A percentile compares a stretch with the other conserved stretches of the same genome.
phyloP scores from a whole-genome alignment of 1,140 invertebrate species.

The Saccostrea cuccullata region DNA sequence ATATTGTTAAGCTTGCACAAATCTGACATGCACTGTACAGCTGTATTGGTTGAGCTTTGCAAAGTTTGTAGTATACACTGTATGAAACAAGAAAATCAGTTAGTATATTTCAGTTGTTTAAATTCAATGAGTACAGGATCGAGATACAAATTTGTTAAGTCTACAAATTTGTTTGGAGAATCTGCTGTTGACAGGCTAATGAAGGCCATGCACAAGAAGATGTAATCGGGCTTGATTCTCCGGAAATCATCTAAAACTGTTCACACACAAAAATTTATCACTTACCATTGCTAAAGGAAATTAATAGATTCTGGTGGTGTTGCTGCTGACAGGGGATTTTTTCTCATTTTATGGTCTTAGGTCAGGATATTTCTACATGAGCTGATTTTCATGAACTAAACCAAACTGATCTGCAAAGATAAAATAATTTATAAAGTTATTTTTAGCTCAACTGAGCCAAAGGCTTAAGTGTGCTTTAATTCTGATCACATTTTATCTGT shows the following conservation, averaged over 20 bases:
- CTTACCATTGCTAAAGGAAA: not conserved
- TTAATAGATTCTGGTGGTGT: not conserved
- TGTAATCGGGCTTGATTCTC: not conserved
- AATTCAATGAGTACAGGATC: not conserved
- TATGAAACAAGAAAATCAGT: no score
- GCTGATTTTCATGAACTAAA: not conserved
- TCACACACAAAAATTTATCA: conserved; percentile 2
- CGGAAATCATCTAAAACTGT: not conserved
- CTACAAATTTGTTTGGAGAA: not conserved
- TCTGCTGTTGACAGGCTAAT: not conserved
- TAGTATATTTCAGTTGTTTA: no score
- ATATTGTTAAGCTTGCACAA: no score
- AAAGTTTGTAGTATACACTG: no score
- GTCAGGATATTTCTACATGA: not conserved
- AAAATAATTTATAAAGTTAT: not conserved
- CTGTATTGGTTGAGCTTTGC: no score
- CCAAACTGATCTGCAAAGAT: not conserved
- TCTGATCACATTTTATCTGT: no score
- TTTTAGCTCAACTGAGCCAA: no score
- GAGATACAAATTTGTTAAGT: not conserved
- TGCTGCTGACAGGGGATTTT: conserved; percentile 8
- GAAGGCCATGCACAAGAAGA: not conserved
- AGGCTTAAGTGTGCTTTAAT: no score
- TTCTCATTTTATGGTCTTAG: conserved; percentile 8
- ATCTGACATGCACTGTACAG: no score